Evolutionary conservation across 2,797 vertebrate genomes (phyloP).

Genomic region (Stomatorhinus walkeri): DNA sequence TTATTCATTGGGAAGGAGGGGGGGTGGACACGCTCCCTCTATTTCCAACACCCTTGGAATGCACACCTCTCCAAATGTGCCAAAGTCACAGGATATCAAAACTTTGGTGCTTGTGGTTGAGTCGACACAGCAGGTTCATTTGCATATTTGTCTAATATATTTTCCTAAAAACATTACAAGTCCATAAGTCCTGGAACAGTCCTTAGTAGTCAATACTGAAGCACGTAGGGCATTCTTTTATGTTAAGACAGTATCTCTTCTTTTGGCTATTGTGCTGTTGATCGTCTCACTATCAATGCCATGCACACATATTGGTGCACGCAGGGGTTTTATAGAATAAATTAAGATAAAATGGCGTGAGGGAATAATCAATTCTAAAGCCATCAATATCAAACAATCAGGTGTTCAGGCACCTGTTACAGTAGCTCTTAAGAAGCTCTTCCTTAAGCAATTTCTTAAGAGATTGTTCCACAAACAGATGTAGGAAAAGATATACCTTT

Average conservation of each 20-base stretch:
- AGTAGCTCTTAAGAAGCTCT: not conserved
- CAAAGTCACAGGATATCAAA: not conserved
- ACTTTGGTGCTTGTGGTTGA: not conserved
- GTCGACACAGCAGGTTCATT: not conserved
- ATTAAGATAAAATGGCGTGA: not conserved
- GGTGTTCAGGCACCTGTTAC: not conserved
- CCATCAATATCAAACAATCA: not conserved
- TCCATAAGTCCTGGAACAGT: not conserved
- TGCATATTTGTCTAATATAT: not conserved
- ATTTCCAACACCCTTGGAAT: not conserved
- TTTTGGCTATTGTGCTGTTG: not conserved
- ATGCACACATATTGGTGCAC: not conserved
- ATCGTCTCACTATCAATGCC: not conserved
- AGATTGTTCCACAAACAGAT: not conserved
- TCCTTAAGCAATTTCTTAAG: not conserved
- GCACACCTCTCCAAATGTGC: not conserved
- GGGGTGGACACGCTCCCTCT: too few relatives aligned
- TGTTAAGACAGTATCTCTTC: not conserved
- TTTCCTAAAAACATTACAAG: not conserved
- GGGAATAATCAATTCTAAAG: not conserved
- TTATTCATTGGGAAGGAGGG: not conserved
- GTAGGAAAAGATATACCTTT: not conserved
- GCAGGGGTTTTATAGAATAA: not conserved
- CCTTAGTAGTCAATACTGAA: not conserved
- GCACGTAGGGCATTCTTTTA: not conserved